phyloP scores from a whole-genome alignment of 2,888 invertebrate genomes.

The Sepiola atlantica region DNA sequence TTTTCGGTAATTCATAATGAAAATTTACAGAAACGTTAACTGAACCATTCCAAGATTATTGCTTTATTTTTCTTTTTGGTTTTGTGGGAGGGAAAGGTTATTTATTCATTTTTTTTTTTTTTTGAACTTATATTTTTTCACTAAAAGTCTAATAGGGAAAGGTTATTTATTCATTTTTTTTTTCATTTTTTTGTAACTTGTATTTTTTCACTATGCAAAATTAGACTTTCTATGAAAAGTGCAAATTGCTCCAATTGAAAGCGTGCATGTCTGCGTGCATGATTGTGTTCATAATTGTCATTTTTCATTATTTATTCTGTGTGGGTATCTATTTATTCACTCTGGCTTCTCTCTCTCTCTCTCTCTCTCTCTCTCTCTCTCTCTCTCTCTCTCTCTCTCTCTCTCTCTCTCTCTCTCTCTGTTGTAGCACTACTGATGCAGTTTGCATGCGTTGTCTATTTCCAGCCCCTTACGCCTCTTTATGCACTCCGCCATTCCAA shows the following conservation, averaged over 20 bases:
- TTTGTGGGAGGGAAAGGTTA: not conserved
- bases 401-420: not conserved
- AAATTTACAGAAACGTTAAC: not conserved
- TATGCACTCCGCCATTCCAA: not conserved
- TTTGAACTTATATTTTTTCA: not conserved
- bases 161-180: not conserved
- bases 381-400: not conserved
- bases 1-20: not conserved
- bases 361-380: conserved; percentile 13
- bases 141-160: too few relatives aligned
- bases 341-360: not conserved
- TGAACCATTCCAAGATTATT: conserved; percentile 32
- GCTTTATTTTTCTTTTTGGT: not conserved
- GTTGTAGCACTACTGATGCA: not conserved
- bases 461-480: not conserved
- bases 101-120: not conserved
- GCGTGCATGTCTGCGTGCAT: not conserved
- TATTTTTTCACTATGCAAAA: conserved; percentile 41
- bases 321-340: conserved; percentile 32
- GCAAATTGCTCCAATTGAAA: not conserved
- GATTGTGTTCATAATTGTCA: not conserved
- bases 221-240: conserved; percentile 41
- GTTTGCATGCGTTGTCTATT: conserved; percentile 8
- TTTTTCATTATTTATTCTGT: conserved; percentile 40
- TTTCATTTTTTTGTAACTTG: not conserved